Conservation (phyloP, 1,140 invertebrate species). For the Phenacoccus solenopsis region DNA sequence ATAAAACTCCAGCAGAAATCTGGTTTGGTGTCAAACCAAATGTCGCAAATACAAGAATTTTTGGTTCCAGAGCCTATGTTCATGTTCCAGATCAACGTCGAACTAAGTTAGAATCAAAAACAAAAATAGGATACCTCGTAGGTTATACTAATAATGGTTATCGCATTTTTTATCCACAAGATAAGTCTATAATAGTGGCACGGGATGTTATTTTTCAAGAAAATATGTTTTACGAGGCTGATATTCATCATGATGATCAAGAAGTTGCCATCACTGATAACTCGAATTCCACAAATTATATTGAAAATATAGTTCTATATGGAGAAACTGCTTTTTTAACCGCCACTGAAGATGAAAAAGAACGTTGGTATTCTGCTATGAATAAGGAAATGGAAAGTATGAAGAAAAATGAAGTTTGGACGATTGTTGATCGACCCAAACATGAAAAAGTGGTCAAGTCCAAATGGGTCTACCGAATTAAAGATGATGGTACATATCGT, state of each 20-base stretch:
- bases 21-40: constrained; percentile 6
- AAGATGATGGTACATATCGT: constrained; percentile 27
- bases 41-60: constrained; percentile 22
- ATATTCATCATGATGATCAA: no score
- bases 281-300: no score
- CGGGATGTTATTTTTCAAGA: not conserved
- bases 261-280: no score
- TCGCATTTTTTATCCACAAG: not conserved
- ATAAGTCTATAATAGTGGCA: not conserved
- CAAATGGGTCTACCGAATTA: constrained; percentile 24
- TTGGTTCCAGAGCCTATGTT: constrained; percentile 24
- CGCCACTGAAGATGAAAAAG: no score
- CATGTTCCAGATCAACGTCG: constrained; percentile 25
- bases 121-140: constrained; percentile 28
- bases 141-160: no score
- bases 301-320: no score
- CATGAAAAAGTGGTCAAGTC: constrained; percentile 18
- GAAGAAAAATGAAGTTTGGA: no score
- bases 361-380: no score
- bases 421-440: constrained; percentile 19
- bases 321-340: no score
- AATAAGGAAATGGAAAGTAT: no score
- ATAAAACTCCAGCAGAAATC: constrained; percentile 14
- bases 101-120: constrained; percentile 27
- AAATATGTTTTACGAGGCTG: no score